Base-by-base conservation (phyloP, 2,113 vertebrate genomes). In the Thymallus thymallus region DNA sequence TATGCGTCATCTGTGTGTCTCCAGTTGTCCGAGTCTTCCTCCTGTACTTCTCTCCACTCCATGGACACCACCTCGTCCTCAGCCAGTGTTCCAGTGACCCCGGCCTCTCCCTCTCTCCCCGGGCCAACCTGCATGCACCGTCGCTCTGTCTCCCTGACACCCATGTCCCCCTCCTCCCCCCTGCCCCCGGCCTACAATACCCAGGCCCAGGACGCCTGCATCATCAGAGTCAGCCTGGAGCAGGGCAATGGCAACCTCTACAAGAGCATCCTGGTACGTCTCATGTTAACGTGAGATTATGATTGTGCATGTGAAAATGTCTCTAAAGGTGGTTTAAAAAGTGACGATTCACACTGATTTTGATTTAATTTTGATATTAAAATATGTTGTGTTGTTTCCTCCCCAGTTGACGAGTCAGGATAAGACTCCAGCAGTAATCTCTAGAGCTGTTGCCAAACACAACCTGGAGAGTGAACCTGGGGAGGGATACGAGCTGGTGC, bases 261-360 rank as follows among this genome's bases (percentile, higher is more conserved):
- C 92, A 98, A 98, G 89, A 98, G 96, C 91, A 97, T 98, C 62
- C 69, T 98, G 95, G 97, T 98, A 79, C 89, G 89, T 48, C 56
- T 60, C 13, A 55, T 41, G 14, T 14, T 18, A 18, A 18, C 5
- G 48, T 18, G 48, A 5, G 12, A 51, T 18, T 51, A 5, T 51
- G 4, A 51, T 45, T 10, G 13, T 55, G 51, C 3, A 13, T 10
- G 13, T 55, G 51, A 9, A 13, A 60, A n/a, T 7, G 56, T 22
- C 1, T 60, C 6, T 9, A 22, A 60, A 60, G 56, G 2, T 51
- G 10, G 3, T 6, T 23, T 6, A 22, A 22, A 3, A 63, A 29
- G 62, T 64, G 62, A n/a, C 14, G 10, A 51, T 51, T 51, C 13
- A 41, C 9, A 9, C 35, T 41, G 35, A 41, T 41, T 41, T 10